Percentiles rank a stretch among this genome's conserved stretches.
phyloP scores from a whole-genome alignment of 2,797 vertebrate genomes.

The Chromis chromis region DNA sequence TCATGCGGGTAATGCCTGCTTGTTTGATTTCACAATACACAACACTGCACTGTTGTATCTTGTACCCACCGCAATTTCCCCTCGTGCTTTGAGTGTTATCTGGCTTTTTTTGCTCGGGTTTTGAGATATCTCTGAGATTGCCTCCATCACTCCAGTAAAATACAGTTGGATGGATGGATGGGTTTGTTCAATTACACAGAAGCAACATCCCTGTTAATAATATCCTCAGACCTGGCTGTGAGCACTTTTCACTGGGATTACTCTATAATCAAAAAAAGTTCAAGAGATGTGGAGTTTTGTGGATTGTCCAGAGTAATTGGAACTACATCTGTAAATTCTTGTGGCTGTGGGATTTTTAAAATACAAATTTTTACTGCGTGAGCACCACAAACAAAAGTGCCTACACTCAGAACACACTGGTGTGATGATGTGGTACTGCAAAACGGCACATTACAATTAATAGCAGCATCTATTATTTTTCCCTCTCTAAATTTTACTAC shows the following conservation, averaged over 20 bases:
- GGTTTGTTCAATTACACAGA: no score
- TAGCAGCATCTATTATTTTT: background rate
- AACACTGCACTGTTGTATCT: background rate
- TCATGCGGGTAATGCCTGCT: background rate
- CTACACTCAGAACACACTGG: background rate
- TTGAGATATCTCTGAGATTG: background rate
- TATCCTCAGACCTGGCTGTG: no score
- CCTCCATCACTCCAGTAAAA: no score
- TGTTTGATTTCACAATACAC: slow-evolving; percentile 7
- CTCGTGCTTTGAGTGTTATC: background rate
- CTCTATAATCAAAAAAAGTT: no score
- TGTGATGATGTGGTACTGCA: background rate
- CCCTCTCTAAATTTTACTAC: background rate
- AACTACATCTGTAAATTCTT: background rate
- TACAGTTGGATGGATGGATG: no score
- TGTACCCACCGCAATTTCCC: background rate
- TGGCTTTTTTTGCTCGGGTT: slow-evolving; percentile 6
- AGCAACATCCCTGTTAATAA: no score
- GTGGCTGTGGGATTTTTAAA: background rate
- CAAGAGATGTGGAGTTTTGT: background rate
- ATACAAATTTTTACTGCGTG: background rate
- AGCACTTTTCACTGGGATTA: background rate
- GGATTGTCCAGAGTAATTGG: background rate
- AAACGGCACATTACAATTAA: background rate
- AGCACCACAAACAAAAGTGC: background rate